Percentiles rank a stretch among this genome's conserved stretches.
Conservation (phyloP, 1,140 invertebrate genomes). For the Agrilus planipennis region DNA sequence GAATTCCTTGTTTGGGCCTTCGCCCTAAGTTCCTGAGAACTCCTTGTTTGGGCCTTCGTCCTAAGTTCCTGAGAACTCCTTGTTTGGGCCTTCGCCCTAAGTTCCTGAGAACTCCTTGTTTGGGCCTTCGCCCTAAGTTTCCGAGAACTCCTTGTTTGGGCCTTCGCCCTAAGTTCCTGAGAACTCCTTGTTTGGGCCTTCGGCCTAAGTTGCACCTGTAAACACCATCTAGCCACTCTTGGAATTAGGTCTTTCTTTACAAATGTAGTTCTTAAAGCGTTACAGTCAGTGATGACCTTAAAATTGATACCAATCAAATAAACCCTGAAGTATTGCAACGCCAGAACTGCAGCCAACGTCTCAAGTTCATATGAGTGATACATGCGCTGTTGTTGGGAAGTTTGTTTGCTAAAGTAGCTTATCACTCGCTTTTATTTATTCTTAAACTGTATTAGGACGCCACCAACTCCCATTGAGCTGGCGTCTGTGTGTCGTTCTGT, state of each 20-base stretch:
- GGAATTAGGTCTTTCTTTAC: slow-evolving; percentile 15
- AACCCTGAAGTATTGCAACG: slow-evolving; percentile 34
- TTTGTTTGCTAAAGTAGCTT: slow-evolving; percentile 24
- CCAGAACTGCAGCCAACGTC: slow-evolving; percentile 36
- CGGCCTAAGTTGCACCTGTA: slow-evolving; percentile 15
- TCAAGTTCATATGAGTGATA: slow-evolving; percentile 33
- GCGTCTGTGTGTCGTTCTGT: slow-evolving; percentile 15
- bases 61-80: no score
- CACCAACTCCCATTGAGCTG: slow-evolving; percentile 10
- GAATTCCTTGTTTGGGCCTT: no score
- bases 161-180: no score
- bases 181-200: no score
- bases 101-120: no score
- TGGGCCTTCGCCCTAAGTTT: no score
- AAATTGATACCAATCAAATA: slow-evolving; percentile 36
- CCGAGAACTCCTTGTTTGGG: no score
- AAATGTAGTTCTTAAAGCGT: slow-evolving; percentile 1
- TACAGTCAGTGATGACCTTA: slow-evolving; percentile 32
- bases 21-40: no score
- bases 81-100: no score
- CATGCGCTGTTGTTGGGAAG: slow-evolving; percentile 6
- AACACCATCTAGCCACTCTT: slow-evolving; percentile 25
- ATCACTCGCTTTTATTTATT: slow-evolving; percentile 22
- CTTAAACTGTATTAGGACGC: slow-evolving; percentile 25
- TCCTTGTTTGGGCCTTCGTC: no score